Base-by-base conservation (phyloP, 2,888 invertebrate species). In the Achlya flavicornis region DNA sequence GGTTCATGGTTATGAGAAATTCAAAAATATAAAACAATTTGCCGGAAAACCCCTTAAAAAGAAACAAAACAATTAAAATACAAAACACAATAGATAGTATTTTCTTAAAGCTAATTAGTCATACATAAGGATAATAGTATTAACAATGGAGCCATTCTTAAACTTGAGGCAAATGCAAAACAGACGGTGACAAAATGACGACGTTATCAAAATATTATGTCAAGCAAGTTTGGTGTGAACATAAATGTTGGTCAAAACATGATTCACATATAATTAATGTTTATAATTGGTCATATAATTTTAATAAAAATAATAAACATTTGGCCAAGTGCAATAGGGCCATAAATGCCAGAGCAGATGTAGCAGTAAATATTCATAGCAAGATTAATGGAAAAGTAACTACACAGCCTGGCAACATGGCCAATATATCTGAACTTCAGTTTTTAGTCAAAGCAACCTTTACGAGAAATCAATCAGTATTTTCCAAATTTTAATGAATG, bases 241-340 rank as follows among this genome's bases (percentile, higher is more conserved):
- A 53, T 72, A 62, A 64, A 65, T 59, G 32, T 66, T 66, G 65
- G 58, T 35, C 57, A 67, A 65, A 65, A 63, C n/a, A 11, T 72
- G 61, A 66, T 53, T 69, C 64, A 64, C 60, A 48, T 63, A 7
- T n/a, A 14, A 38, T 38, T 41, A 59, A 16, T 46, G 46, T n/a
- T 46, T n/a, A 46, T 46, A 46, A 5, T n/a, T 1, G 5, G 46
- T 46, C 46, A 32, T 12, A 57, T 12, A 3, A 41, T 8, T 0
- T 41, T 12, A 12, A 12, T 57, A 32, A 32, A 32, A 11, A 32
- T 5, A 35, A 57, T 26, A 57, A 19, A 41, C 41, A 41, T 41
- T 57, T 3, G 32, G 26, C n/a, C 46, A 57, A 57, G 32, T 57
- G n/a, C 46, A 46, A n/a, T 6, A 3, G 14, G 2, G 14, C 14